Evolutionary conservation across 2,797 vertebrate genomes (phyloP).

Genomic region (Cryptoblepharus egeriae): DNA sequence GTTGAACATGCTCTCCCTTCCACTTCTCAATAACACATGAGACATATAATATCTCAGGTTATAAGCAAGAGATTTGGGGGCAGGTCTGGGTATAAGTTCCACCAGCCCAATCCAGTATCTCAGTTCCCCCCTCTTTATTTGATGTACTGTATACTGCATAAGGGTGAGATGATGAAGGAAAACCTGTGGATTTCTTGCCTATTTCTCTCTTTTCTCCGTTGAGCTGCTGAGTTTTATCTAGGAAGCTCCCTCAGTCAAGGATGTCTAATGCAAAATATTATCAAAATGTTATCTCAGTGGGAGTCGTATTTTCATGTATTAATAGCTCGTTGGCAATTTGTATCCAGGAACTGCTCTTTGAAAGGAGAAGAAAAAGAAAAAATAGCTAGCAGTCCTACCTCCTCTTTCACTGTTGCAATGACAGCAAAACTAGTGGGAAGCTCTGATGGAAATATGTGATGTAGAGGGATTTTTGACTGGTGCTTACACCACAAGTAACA

Average conservation of each 20-base stretch:
- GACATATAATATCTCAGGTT: too few relatives aligned
- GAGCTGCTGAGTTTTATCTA: slow-evolving; percentile 4
- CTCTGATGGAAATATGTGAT: not conserved
- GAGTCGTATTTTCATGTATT: slow-evolving; percentile 22
- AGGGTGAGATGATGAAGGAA: slow-evolving; percentile 7
- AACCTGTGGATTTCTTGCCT: not conserved
- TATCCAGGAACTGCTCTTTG: slow-evolving; percentile 1
- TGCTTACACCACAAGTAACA: not conserved
- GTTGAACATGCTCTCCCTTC: too few relatives aligned
- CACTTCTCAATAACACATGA: too few relatives aligned
- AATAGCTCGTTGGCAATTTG: slow-evolving; percentile 14
- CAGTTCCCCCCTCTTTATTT: not conserved
- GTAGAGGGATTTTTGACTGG: not conserved
- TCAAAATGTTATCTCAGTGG: slow-evolving; percentile 16
- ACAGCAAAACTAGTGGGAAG: not conserved
- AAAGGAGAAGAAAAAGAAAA: not conserved
- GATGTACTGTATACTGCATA: not conserved
- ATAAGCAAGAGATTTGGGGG: too few relatives aligned
- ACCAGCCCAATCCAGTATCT: not conserved
- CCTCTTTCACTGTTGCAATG: slow-evolving; percentile 13
- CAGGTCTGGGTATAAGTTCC: not conserved
- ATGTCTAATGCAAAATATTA: slow-evolving; percentile 28
- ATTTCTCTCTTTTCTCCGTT: not conserved
- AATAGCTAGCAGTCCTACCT: not conserved
- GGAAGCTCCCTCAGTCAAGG: slow-evolving; percentile 6